A percentile compares a stretch with the other conserved stretches of the same genome.
Evolutionary conservation across 2,113 vertebrate species (phyloP).

Genomic region (Struthidea cinerea): DNA sequence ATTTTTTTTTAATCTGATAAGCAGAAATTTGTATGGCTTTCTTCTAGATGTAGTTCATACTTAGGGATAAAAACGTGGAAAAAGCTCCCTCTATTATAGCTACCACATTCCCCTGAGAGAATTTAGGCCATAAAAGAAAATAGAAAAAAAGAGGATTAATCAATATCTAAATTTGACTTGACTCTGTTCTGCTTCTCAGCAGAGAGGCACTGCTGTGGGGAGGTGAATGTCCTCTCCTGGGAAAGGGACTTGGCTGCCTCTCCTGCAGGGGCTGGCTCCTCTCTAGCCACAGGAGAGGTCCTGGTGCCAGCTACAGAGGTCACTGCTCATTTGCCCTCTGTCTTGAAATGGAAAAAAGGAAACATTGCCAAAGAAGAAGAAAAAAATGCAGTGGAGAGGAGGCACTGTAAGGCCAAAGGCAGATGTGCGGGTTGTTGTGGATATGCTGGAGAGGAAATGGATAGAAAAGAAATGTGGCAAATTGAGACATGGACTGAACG

Average conservation of each 20-base stretch:
- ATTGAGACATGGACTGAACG: neutral
- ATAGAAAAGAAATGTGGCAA: neutral
- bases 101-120: neutral
- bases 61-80: neutral
- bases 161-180: constrained; percentile 18
- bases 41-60: neutral
- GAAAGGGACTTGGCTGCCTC: constrained; percentile 12
- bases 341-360: constrained; percentile 37
- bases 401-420: neutral
- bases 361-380: neutral
- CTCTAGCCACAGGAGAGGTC: neutral
- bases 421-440: neutral
- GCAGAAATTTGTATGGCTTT: neutral
- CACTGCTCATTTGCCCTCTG: constrained; percentile 38
- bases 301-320: constrained; percentile 47
- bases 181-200: neutral
- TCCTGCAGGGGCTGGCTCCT: neutral
- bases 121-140: neutral
- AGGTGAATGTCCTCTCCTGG: neutral
- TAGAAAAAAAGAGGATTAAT: neutral
- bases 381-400: neutral
- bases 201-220: neutral
- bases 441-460: neutral
- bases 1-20: neutral
- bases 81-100: neutral